These are phyloP conservation scores for Zaprionus gabonicus DNA, from an alignment of 1,140 invertebrate genomes.

Conservation along the genomic window DNA sequence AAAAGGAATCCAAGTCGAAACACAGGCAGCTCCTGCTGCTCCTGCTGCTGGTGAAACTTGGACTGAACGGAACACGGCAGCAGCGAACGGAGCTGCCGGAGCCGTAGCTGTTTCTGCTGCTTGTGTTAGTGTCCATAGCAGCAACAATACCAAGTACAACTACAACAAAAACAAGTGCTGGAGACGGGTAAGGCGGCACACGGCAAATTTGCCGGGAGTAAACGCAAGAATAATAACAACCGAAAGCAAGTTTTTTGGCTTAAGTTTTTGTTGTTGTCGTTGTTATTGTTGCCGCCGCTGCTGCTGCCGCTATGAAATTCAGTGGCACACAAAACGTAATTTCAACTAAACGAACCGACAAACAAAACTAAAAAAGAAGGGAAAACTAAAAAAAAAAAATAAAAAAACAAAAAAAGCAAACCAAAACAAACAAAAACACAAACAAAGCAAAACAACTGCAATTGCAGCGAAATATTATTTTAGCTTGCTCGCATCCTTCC, in stretches of 20 bases:
- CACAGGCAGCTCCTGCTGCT: constrained; percentile 25
- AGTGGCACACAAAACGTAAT: constrained; percentile 82
- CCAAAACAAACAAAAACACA: constrained; percentile 38
- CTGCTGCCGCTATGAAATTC: constrained; percentile 72
- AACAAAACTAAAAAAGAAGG: constrained; percentile 69
- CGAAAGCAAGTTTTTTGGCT: constrained; percentile 79
- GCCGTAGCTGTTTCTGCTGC: background rate
- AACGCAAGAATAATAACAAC: constrained; percentile 81
- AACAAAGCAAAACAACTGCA: constrained; percentile 51
- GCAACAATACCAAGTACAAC: constrained; percentile 41
- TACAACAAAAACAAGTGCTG: constrained; percentile 3
- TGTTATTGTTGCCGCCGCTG: constrained; percentile 15
- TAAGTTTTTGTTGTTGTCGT: constrained; percentile 45
- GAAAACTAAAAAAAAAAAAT: constrained; percentile 33
- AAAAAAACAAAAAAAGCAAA: constrained; percentile 21
- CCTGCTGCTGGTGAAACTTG: constrained; percentile 3
- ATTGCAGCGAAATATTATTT: constrained; percentile 80
- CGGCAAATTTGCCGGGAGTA: constrained; percentile 81
- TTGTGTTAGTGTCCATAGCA: constrained; percentile 55
- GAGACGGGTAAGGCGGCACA: constrained; percentile 53
- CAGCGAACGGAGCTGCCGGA: constrained; percentile 25
- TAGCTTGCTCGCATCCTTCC: constrained; percentile 80
- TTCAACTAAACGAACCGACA: constrained; percentile 82
- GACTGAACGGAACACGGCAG: constrained; percentile 52
- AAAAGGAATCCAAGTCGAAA: constrained; percentile 55